These are phyloP conservation scores for Flabesymbios commensalis DNA, from an alignment of 2,888 invertebrate genomes.

Conservation along the genomic window DNA sequence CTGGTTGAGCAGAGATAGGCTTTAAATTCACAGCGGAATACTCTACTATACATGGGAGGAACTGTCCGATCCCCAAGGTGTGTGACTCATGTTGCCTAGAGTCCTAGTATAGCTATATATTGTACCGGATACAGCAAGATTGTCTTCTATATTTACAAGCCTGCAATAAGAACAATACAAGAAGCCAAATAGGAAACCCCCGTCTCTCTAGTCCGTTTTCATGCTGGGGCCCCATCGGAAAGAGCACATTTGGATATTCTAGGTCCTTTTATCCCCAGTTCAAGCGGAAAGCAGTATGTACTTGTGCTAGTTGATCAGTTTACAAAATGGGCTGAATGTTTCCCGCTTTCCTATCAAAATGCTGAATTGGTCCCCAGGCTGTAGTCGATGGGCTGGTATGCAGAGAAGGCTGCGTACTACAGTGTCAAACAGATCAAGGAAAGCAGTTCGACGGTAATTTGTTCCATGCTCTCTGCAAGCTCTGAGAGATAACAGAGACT, in stretches of 20 bases:
- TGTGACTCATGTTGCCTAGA: too few species aligned
- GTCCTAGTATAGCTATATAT: background rate
- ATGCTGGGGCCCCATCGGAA: background rate
- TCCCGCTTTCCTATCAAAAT: background rate
- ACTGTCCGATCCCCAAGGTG: too few species aligned
- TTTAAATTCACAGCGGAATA: too few species aligned
- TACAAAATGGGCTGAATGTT: slow-evolving; percentile 4
- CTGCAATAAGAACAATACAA: background rate
- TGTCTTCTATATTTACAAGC: background rate
- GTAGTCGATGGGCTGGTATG: background rate
- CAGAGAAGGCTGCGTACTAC: too few species aligned
- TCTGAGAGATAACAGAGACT: slow-evolving; percentile 14
- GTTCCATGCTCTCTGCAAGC: slow-evolving; percentile 11
- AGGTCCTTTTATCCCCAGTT: background rate
- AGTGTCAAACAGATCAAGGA: slow-evolving; percentile 11
- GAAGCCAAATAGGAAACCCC: background rate
- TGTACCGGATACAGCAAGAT: background rate
- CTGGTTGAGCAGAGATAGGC: too few species aligned
- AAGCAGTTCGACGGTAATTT: slow-evolving; percentile 13
- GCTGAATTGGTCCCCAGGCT: background rate
- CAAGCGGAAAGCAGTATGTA: background rate
- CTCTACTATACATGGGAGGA: too few species aligned
- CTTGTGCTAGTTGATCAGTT: slow-evolving; percentile 10
- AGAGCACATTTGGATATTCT: slow-evolving; percentile 8
- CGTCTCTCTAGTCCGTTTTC: background rate